A percentile compares a stretch with the other conserved stretches of the same genome.
These are phyloP conservation scores for Spisula solida DNA, from an alignment of 2,888 invertebrate genomes.

Conservation along the genomic window DNA sequence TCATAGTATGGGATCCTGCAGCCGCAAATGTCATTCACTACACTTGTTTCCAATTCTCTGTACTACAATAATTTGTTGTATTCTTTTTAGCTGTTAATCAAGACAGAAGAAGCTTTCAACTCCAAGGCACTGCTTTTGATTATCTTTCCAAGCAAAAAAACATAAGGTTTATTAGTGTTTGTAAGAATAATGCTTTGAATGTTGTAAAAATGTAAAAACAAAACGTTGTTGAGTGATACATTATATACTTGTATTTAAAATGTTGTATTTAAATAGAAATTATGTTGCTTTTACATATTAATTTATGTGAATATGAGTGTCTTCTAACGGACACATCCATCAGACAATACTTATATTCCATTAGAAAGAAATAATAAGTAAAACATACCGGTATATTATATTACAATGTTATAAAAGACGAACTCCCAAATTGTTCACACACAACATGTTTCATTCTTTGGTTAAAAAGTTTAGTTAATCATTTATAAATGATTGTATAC, in stretches of 20 bases:
- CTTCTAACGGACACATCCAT: not conserved
- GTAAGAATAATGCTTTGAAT: slow-evolving; percentile 20
- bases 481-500: no score
- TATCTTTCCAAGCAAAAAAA: slow-evolving; percentile 3
- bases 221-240: not conserved
- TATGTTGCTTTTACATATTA: not conserved
- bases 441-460: not conserved
- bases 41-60: slow-evolving; percentile 42
- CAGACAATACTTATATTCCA: not conserved
- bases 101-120: not conserved
- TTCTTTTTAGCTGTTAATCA: slow-evolving; percentile 17
- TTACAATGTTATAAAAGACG: not conserved
- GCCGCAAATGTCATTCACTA: slow-evolving; percentile 35
- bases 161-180: slow-evolving; percentile 2
- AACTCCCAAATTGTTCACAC: not conserved
- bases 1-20: not conserved
- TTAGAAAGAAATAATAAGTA: not conserved
- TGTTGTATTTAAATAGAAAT: not conserved
- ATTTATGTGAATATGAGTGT: no score
- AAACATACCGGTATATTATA: not conserved
- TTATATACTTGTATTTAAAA: not conserved
- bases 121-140: not conserved
- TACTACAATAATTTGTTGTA: slow-evolving; percentile 7
- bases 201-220: slow-evolving; percentile 22
- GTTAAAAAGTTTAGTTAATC: not conserved